Base-by-base conservation (phyloP, 2,797 vertebrate species). In the Peromyscus melanophrys region DNA sequence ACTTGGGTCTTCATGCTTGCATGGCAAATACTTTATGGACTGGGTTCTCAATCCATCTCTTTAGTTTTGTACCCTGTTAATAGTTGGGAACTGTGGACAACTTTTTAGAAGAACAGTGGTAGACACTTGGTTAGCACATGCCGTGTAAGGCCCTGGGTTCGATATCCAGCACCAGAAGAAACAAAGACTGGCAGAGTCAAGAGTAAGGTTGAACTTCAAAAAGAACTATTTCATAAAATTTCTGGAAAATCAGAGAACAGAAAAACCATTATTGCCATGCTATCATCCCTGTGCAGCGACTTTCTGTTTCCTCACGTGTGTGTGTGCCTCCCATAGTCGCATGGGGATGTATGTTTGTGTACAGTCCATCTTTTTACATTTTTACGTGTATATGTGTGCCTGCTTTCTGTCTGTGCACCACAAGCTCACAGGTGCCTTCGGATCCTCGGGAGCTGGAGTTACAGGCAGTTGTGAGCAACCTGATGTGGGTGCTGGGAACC, bases 121-220 rank as follows among this genome's bases (percentile, higher is more conserved):
- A 16, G 16, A 84, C 52, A 83, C 21, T 12, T 71, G 29, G 37
- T 29, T 27, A 34, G 37, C 52, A n/a, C 19, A 16, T 55, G n/a
- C 80, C 5, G 11, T 25, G 2, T 31, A 31, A 52, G 40, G 31
- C 89, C 43, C 25, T 65, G 31, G 57, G 57, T 76, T 63, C 34
- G 11, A 23, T 75, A 57, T 34, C 11, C 13, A 6, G 25, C 43
- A 75, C 55, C 43, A n/a, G 27, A 10, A n/a, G 19, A 73, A 37
- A 67, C 34, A 71, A 65, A 88, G 34, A 69, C 37, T 65, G 27
- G 29, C 65, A 77, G 23, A 94, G 37, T 61, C 78, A 23, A 81
- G n/a, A 71, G 23, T 67, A 83, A 89, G 46, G 43, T 87, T 78
- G 92, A 89, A 57, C 23, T 77, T 83, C 12, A 85, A 82, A 92